Evolutionary conservation across 2,113 vertebrate genomes (phyloP).

Genomic region (Megaceryle torquata): DNA sequence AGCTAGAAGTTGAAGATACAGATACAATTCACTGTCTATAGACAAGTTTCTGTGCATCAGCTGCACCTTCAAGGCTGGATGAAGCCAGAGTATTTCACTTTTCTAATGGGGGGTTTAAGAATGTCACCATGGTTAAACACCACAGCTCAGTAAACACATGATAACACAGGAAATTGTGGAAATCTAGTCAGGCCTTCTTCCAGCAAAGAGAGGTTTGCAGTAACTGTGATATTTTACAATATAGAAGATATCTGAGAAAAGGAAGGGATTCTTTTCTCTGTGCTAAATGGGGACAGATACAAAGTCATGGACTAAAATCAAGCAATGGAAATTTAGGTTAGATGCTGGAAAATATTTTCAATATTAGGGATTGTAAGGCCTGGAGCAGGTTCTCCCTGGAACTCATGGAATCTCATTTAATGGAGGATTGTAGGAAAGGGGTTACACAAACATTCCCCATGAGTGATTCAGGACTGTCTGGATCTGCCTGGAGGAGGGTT

Average conservation of each 20-base stretch:
- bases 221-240: background rate
- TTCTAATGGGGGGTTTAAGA: background rate
- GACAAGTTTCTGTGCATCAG: background rate
- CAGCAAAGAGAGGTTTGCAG: background rate
- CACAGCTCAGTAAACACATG: background rate
- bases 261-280: background rate
- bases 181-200: background rate
- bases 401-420: background rate
- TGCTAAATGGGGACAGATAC: background rate
- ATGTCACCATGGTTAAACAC: background rate
- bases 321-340: background rate
- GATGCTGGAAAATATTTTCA: background rate
- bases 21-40: background rate
- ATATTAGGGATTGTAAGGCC: background rate
- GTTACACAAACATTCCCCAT: slow-evolving; percentile 19
- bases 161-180: background rate
- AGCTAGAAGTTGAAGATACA: background rate
- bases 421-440: background rate
- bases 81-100: background rate
- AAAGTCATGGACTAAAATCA: background rate
- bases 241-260: background rate
- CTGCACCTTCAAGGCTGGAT: background rate
- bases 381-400: background rate
- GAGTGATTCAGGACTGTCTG: background rate
- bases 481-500: slow-evolving; percentile 11